Evolutionary conservation across 2,888 invertebrate genomes (phyloP), one percentile per base, ranked within the genome.

Genomic region (Thymelicus acteon): DNA sequence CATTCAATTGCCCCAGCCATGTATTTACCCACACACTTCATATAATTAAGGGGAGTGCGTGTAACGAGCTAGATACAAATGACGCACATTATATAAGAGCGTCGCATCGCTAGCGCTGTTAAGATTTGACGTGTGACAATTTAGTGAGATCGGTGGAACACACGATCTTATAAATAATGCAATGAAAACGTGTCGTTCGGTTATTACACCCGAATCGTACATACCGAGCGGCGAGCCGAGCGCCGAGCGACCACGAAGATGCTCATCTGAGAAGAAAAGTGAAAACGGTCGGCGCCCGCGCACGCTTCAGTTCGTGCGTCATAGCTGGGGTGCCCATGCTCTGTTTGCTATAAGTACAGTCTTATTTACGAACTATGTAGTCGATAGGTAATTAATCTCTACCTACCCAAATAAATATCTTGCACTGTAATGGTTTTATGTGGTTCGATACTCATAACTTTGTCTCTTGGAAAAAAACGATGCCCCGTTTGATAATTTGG

Each of bases 191-290:
- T 79, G 78, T 79, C 76, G 10, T 73, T 77, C 84, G 92, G 91
- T 90, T 90, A 85, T 90, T 92, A 88, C 88, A 86, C 92, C 85
- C 85, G 85, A 89, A 89, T 88, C 85, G 87, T 85, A 85, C 85
- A 85, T 88, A 83, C 79, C 78, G 79, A 85, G 73, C 60, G 66
- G 37, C 62, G 31, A 31, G 31, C 31, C 31, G 31, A 31, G 31
- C 31, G 31, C 31, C 5, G 31, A 31, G 31, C 31, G 31, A 31
- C 5, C 31, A 31, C 31, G 68, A 69, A 75, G 76, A 75, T 75
- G 74, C 71, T 74, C 75, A 74, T 79, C 77, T 78, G 73, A 61
- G 74, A 75, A 76, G 73, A 77, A 80, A 82, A 82, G 82, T 82
- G 82, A 80, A 82, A 82, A 80, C 77, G 62, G 60, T 62, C 37